These are phyloP conservation scores for Molossus alvarezi DNA, from an alignment of 2,797 vertebrate species.

Conservation along the genomic window DNA sequence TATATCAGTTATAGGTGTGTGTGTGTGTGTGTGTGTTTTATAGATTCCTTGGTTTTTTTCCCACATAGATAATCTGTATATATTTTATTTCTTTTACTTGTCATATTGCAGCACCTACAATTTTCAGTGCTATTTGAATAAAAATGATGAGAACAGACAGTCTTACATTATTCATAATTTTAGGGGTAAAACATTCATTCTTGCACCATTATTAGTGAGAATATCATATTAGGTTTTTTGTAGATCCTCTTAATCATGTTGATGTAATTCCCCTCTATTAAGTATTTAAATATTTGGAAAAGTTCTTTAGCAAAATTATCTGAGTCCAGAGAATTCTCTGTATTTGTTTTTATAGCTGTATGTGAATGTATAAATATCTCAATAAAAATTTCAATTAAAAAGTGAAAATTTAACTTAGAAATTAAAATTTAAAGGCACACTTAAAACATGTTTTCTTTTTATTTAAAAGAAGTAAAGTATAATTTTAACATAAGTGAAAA, in stretches of 20 bases:
- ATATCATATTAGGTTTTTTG: not conserved
- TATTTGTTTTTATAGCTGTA: not conserved
- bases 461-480: not conserved
- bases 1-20: not conserved
- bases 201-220: not conserved
- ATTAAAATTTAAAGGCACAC: not conserved
- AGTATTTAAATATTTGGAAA: not conserved
- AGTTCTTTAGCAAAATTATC: not conserved
- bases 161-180: not conserved
- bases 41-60: not conserved
- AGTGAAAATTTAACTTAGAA: conserved; percentile 11
- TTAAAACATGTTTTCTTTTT: not conserved
- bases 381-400: not conserved
- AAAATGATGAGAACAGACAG: not conserved
- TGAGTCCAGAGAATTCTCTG: not conserved
- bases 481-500: conserved; percentile 14
- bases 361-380: not conserved
- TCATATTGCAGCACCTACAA: not conserved
- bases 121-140: not conserved
- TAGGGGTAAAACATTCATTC: not conserved
- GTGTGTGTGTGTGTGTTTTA: not conserved
- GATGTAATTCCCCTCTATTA: not conserved
- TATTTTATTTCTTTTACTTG: not conserved
- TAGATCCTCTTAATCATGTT: not conserved
- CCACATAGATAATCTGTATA: not conserved